Percentiles rank a stretch among this genome's conserved stretches.
These are phyloP conservation scores for Plutella xylostella DNA, from an alignment of 2,888 invertebrate genomes.

Conservation along the genomic window DNA sequence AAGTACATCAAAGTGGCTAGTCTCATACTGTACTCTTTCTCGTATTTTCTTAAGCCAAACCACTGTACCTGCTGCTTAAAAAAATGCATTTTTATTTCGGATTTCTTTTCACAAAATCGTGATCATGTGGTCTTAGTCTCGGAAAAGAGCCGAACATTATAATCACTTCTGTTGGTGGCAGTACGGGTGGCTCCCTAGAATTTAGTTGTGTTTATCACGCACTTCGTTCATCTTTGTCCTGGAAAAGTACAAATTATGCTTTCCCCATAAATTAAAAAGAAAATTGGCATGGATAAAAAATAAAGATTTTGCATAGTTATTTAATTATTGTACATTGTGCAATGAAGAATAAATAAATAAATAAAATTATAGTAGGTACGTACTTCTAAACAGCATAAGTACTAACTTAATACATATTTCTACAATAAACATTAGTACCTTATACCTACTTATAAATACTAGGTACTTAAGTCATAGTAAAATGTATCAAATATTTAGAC, in stretches of 20 bases:
- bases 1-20: background rate
- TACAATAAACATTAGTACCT: too few relatives aligned
- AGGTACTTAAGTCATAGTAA: too few relatives aligned
- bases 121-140: background rate
- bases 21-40: background rate
- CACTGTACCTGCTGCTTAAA: background rate
- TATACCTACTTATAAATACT: too few relatives aligned
- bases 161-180: conserved; percentile 19
- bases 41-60: background rate
- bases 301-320: background rate
- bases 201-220: conserved; percentile 29
- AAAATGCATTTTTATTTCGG: background rate
- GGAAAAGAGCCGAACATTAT: background rate
- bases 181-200: conserved; percentile 22
- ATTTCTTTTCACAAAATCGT: background rate
- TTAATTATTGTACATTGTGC: background rate
- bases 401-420: too few relatives aligned
- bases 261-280: background rate
- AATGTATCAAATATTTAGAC: too few relatives aligned
- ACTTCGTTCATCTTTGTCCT: conserved; percentile 18
- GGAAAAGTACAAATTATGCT: background rate
- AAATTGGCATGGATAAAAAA: background rate
- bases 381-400: background rate
- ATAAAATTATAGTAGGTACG: background rate
- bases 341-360: background rate